Evolutionary conservation across 2,797 vertebrate genomes (phyloP).

Genomic region (Myotis pilosus): DNA sequence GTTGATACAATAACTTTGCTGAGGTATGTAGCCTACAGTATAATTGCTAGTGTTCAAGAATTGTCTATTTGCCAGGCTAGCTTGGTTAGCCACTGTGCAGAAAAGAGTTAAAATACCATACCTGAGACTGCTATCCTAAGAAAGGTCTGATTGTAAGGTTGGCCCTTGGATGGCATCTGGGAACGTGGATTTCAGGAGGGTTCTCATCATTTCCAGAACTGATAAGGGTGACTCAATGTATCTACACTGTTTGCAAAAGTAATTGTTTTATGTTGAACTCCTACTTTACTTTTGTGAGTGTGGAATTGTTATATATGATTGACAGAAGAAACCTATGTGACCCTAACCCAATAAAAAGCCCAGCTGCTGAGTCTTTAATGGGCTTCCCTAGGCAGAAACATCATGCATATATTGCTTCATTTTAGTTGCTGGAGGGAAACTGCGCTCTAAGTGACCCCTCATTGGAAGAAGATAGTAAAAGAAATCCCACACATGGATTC

Average conservation of each 20-base stretch:
- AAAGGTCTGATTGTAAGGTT: background rate
- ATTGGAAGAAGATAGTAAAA: background rate
- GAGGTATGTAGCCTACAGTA: background rate
- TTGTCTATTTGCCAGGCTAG: background rate
- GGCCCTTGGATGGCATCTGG: background rate
- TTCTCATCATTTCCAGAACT: background rate
- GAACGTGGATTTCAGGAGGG: background rate
- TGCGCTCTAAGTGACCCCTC: background rate
- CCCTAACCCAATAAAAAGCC: background rate
- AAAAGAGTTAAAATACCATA: background rate
- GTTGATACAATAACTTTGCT: background rate
- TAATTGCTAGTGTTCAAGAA: conserved; percentile 5
- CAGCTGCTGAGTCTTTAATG: background rate
- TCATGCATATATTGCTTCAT: background rate
- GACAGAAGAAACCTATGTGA: background rate
- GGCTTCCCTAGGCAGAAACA: background rate
- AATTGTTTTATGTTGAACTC: background rate
- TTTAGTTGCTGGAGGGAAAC: background rate
- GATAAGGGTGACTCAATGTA: background rate
- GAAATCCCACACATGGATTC: background rate
- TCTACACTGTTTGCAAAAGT: background rate
- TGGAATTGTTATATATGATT: background rate
- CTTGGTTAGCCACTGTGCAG: background rate
- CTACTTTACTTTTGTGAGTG: background rate
- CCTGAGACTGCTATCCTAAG: background rate